Evolutionary conservation across 2,888 invertebrate genomes (phyloP), one percentile per base, ranked within the genome.

Genomic region (Muschampia plurimacula): DNA sequence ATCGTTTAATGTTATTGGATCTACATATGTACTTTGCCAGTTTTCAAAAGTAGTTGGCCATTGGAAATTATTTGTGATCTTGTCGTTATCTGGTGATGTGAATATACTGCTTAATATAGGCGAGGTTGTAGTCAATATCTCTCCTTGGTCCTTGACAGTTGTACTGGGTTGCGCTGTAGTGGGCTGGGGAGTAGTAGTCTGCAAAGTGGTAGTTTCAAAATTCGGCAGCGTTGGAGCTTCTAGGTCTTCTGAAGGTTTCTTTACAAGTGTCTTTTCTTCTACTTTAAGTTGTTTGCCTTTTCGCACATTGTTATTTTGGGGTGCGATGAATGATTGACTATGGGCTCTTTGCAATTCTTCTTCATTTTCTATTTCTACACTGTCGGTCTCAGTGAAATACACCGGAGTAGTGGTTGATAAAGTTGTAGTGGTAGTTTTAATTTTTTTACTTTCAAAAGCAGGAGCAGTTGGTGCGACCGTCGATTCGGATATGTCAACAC

Each of bases 1-100:
- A 73, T 97, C 96, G 81, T 97, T 97, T 15, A 97, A 95, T 36
- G 96, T 96, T 44, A 96, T 94, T 0, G 97, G 97, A 85, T 97
- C 96, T 1, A 82, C 73, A 10, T 96, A 95, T 0, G 97, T 96
- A 65, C 96, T 96, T 70, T 96, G 95, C 96, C 96, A 96, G 64
- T 96, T 90, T 44, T 91, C 91, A 70, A 85, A 92, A 52, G 88
- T 89, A 57, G 86, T 93, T 1, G 92, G 86, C 92, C 93, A 89
- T 90, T 95, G 63, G 93, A 95, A 79, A 89, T 96, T 80, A 84
- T 86, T 88, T 2, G 89, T 96, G 2, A 93, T 86, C 73, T 87
- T 92, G 0, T 91, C 91, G 64, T 78, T 84, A 60, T 90, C 93
- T 0, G 93, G 89, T 1, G 91, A 90, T 44, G 93, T 94, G 73